Evolutionary conservation across 2,888 invertebrate genomes (phyloP).

Genomic region (Embidobia sp.): DNA sequence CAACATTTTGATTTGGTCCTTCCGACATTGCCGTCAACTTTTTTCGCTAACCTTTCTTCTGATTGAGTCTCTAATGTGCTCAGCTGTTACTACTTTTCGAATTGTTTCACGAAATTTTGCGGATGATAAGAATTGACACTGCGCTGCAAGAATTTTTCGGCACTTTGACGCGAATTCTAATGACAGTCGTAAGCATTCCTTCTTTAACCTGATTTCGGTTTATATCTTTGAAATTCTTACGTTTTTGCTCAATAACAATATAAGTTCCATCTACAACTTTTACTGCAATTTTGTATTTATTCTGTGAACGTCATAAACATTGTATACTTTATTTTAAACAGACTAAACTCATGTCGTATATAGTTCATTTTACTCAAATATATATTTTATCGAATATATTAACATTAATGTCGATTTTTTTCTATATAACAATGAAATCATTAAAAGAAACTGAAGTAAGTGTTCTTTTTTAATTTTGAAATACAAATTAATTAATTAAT

Average conservation of each 20-base stretch:
- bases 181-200: constrained; percentile 15
- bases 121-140: constrained; percentile 26
- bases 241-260: not conserved
- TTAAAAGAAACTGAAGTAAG: too few relatives aligned
- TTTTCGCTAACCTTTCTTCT: constrained; percentile 48
- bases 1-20: not conserved
- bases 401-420: too few relatives aligned
- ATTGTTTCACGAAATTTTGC: constrained; percentile 20
- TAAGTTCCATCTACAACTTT: not conserved
- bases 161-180: constrained; percentile 30
- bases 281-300: too few relatives aligned
- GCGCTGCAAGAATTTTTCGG: constrained; percentile 23
- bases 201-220: constrained; percentile 35
- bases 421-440: too few relatives aligned
- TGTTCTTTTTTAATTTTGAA: too few relatives aligned
- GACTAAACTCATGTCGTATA: too few relatives aligned
- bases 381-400: too few relatives aligned
- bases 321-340: too few relatives aligned
- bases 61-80: constrained; percentile 50
- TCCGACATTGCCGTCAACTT: constrained; percentile 31
- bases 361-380: too few relatives aligned
- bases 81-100: constrained; percentile 44
- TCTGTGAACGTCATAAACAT: not conserved
- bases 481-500: too few relatives aligned
- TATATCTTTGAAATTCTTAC: not conserved